Conservation (phyloP, 2,113 vertebrate genomes). For the Rostratula benghalensis region DNA sequence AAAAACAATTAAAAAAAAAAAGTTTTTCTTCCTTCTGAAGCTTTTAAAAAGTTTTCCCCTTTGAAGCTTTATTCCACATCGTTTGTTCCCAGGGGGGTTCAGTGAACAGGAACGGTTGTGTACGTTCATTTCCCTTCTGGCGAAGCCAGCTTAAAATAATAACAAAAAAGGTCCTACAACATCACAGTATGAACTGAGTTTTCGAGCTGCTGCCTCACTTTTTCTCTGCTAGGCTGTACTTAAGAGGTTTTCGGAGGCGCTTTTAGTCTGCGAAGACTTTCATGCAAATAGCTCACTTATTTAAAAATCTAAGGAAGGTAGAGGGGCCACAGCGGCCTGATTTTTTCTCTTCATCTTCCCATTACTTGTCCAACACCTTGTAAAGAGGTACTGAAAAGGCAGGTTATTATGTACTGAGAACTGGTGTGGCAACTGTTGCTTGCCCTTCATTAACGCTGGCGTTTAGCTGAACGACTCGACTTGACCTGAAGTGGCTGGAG, state of each 20-base stretch:
- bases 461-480: not conserved
- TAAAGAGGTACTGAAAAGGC: not conserved
- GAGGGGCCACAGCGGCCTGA: not conserved
- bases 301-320: not conserved
- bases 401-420: conserved; percentile 6
- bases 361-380: not conserved
- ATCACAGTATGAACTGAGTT: not conserved
- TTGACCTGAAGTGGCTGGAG: conserved; percentile 45
- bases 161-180: not conserved
- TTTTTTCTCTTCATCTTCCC: not conserved
- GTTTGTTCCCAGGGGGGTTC: not conserved
- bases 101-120: conserved; percentile 9
- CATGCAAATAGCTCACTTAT: not conserved
- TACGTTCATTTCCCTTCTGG: conserved; percentile 37
- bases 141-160: not conserved
- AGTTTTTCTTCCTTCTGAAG: not conserved
- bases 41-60: not conserved
- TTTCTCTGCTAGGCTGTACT: not conserved
- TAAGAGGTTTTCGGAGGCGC: not conserved
- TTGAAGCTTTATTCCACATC: not conserved
- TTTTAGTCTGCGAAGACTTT: not conserved
- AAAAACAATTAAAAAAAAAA: too few relatives aligned
- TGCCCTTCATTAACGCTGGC: not conserved
- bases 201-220: not conserved
- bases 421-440: conserved; percentile 44